Conservation (phyloP, 1,140 invertebrate species). For the Drosophila ananassae region DNA sequence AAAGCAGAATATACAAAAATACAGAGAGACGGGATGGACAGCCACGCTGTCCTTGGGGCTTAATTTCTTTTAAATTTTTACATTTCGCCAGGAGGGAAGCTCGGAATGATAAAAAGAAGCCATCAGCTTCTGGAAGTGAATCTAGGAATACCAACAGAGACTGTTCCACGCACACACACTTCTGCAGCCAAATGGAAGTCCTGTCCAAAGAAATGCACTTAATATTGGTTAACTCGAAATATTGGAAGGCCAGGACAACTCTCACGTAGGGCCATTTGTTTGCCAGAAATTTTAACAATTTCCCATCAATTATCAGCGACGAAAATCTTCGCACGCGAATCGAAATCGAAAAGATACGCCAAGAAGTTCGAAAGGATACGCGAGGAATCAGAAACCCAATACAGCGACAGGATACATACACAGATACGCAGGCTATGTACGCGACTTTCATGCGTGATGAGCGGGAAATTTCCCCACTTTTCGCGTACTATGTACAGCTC, state of each 20-base stretch:
- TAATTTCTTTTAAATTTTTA: constrained; percentile 78
- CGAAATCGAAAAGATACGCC: constrained; percentile 10
- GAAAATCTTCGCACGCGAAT: constrained; percentile 30
- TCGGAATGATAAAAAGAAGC: constrained; percentile 2
- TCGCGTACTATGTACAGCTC: constrained; percentile 28
- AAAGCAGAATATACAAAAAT: constrained; percentile 71
- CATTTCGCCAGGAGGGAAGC: constrained; percentile 51
- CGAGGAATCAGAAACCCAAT: constrained; percentile 14
- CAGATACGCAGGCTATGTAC: constrained; percentile 26
- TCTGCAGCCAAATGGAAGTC: too few species aligned
- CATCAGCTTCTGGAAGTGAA: not conserved
- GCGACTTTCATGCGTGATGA: constrained; percentile 73
- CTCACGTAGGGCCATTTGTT: not conserved
- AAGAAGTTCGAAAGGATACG: constrained; percentile 37
- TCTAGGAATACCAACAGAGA: not conserved
- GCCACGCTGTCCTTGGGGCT: constrained; percentile 70
- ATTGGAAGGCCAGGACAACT: not conserved
- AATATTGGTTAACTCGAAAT: not conserved
- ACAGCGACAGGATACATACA: constrained; percentile 12
- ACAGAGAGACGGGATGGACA: constrained; percentile 42
- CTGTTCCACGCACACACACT: too few species aligned
- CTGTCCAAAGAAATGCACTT: not conserved
- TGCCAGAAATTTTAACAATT: constrained; percentile 43
- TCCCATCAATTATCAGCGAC: constrained; percentile 51
- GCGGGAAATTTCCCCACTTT: constrained; percentile 73